A percentile compares a stretch with the other conserved stretches of the same genome.
phyloP scores from a whole-genome alignment of 2,888 invertebrate species.

The Erynnis tages region DNA sequence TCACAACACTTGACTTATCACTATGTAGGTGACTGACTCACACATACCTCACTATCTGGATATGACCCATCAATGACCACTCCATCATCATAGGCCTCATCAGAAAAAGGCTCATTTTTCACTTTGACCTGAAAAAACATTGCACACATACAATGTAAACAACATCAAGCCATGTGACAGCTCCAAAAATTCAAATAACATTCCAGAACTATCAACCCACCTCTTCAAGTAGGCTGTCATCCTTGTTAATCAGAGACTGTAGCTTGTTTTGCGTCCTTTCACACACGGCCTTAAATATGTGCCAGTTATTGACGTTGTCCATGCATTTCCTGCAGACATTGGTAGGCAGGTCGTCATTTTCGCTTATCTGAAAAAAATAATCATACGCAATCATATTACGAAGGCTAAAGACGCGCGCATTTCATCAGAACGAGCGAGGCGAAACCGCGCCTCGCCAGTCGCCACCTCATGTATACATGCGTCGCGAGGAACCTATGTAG shows the following conservation, averaged over 20 bases:
- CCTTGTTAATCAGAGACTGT: slow-evolving; percentile 79
- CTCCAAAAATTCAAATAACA: slow-evolving; percentile 49
- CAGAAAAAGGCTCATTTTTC: slow-evolving; percentile 81
- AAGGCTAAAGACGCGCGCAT: slow-evolving; percentile 67
- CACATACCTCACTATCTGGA: slow-evolving; percentile 69
- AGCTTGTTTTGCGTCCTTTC: slow-evolving; percentile 84
- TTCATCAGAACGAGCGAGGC: slow-evolving; percentile 73
- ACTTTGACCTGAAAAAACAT: slow-evolving; percentile 78
- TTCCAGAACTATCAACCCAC: slow-evolving; percentile 60
- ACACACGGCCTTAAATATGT: slow-evolving; percentile 84
- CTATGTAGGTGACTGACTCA: slow-evolving; percentile 21
- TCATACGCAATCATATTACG: slow-evolving; percentile 69
- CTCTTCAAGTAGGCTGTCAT: slow-evolving; percentile 79
- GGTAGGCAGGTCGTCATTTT: slow-evolving; percentile 84
- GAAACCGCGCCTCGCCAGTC: slow-evolving; percentile 69
- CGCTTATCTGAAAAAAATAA: slow-evolving; percentile 81
- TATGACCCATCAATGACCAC: slow-evolving; percentile 76
- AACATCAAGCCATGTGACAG: slow-evolving; percentile 52
- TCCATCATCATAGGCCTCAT: slow-evolving; percentile 79
- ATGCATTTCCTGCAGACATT: slow-evolving; percentile 84
- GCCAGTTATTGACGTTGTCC: slow-evolving; percentile 85
- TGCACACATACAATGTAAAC: slow-evolving; percentile 48
- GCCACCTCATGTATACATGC: slow-evolving; percentile 59
- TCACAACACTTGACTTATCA: slow-evolving; percentile 24
- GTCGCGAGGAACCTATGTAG: slow-evolving; percentile 75